Evolutionary conservation across 1,140 invertebrate genomes (phyloP).

Genomic region (Aphidius ervi): DNA sequence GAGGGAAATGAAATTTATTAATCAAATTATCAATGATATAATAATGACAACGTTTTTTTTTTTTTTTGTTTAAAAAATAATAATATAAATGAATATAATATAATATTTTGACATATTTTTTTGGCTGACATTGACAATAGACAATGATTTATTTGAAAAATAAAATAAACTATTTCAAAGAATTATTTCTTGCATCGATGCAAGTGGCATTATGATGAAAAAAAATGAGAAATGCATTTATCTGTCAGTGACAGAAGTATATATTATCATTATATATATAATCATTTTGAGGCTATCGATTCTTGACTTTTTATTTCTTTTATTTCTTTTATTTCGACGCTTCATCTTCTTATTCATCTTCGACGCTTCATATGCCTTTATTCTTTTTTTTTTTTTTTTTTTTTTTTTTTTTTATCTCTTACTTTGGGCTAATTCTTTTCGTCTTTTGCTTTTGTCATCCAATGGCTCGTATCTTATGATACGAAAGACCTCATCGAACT

Average conservation of each 20-base stretch:
- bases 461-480: slow-evolving; percentile 19
- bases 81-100: too few species aligned
- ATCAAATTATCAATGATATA: too few species aligned
- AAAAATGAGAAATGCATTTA: slow-evolving; percentile 12
- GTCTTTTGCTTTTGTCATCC: slow-evolving; percentile 12
- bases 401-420: slow-evolving; percentile 10
- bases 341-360: slow-evolving; percentile 2
- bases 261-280: background rate
- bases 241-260: slow-evolving; percentile 12
- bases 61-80: too few species aligned
- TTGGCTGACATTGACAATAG: too few species aligned
- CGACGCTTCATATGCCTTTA: slow-evolving; percentile 11
- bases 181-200: too few species aligned
- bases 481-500: slow-evolving; percentile 17
- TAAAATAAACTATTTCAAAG: too few species aligned
- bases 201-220: too few species aligned
- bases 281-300: slow-evolving; percentile 8
- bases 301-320: background rate
- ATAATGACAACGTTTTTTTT: too few species aligned
- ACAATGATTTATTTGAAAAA: too few species aligned
- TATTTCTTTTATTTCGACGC: background rate
- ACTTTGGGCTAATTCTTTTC: slow-evolving; percentile 15
- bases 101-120: too few species aligned
- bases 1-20: too few species aligned
- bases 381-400: slow-evolving; percentile 17